Evolutionary conservation across 2,113 vertebrate species (phyloP).

Genomic region (Indicator indicator): DNA sequence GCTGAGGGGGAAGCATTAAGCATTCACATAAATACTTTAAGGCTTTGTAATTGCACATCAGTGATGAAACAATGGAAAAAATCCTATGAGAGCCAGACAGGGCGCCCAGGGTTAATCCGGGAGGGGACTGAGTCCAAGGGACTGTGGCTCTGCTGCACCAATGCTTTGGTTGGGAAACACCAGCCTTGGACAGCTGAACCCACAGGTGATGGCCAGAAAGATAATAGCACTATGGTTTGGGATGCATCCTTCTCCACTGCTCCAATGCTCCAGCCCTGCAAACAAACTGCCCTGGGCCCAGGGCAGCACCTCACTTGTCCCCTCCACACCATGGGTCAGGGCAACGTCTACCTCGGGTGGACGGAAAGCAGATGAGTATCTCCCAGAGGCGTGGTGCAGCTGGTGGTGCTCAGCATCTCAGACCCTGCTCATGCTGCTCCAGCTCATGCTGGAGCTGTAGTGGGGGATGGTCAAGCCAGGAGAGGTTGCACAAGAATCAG

Average conservation of each 20-base stretch:
- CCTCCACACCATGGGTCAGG: rapidly evolving
- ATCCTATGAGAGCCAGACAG: neutral
- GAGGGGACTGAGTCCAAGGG: neutral
- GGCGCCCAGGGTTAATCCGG: neutral
- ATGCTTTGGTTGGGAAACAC: neutral
- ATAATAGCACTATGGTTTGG: neutral
- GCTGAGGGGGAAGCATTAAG: neutral
- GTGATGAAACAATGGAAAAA: neutral
- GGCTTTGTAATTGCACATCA: neutral
- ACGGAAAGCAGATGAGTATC: neutral
- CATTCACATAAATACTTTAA: neutral
- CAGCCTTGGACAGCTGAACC: neutral
- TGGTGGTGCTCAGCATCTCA: neutral
- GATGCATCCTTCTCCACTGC: neutral
- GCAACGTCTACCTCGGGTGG: rapidly evolving
- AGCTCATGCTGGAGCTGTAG: neutral
- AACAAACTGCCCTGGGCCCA: neutral
- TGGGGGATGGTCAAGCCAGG: neutral
- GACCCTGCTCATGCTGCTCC: neutral
- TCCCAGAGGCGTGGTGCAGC: rapidly evolving
- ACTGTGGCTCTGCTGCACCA: neutral
- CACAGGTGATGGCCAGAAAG: neutral
- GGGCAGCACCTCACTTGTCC: neutral
- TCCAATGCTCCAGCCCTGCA: neutral
- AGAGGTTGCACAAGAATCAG: neutral